Conservation (phyloP, 1,140 invertebrate species). For the Antheraea pernyi region DNA sequence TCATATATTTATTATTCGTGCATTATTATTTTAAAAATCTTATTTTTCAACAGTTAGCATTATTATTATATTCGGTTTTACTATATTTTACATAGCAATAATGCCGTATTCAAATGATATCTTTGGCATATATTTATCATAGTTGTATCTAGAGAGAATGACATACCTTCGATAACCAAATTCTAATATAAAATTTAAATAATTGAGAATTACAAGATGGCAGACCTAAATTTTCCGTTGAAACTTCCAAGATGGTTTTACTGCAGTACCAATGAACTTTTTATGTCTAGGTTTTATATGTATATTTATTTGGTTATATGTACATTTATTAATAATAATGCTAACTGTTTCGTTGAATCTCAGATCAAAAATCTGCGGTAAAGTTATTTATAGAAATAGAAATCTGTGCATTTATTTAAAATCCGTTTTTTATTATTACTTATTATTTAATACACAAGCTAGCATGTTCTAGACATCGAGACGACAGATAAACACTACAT, state of each 20-base stretch:
- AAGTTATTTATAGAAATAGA: conserved; percentile 1
- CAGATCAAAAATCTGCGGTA: background rate
- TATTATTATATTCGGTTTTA: background rate
- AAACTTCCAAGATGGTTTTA: no score
- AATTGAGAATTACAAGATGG: no score
- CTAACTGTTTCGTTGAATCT: background rate
- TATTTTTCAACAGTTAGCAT: background rate
- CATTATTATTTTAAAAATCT: conserved; percentile 13
- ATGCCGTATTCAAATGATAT: no score
- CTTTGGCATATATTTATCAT: no score
- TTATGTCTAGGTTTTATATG: no score
- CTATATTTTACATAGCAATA: no score
- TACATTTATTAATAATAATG: background rate
- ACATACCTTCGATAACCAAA: no score
- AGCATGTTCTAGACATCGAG: conserved; percentile 41
- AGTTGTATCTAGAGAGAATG: no score
- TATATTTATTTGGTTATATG: no score
- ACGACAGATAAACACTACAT: conserved; percentile 28
- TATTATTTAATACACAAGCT: conserved; percentile 29
- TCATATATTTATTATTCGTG: conserved; percentile 35
- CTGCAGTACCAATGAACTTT: no score
- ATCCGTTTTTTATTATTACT: conserved; percentile 10
- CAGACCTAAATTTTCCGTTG: no score
- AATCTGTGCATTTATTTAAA: conserved; percentile 5
- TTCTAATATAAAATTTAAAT: no score